phyloP scores from a whole-genome alignment of 2,888 invertebrate species.

The Eumacrocentrus americanus region DNA sequence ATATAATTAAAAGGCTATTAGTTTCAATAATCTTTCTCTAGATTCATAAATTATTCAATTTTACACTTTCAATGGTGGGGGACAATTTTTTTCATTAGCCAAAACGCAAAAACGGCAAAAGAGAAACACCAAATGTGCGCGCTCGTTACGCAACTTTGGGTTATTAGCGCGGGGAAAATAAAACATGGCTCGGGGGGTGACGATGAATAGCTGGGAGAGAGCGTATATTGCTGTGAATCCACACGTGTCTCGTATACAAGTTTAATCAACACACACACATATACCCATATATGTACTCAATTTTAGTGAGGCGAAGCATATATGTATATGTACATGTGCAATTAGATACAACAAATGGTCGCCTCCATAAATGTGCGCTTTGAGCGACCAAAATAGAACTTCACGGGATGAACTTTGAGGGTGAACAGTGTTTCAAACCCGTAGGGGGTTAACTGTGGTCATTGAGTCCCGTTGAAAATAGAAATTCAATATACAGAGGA shows the following conservation, averaged over 20 bases:
- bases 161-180: conserved; percentile 14
- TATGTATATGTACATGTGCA: conserved; percentile 26
- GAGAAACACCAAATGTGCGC: background rate
- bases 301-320: conserved; percentile 3
- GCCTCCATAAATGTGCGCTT: background rate
- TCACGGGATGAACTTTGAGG: background rate
- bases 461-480: too few species aligned
- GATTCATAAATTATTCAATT: background rate
- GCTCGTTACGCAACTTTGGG: conserved; percentile 24
- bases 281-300: background rate
- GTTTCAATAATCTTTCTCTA: too few species aligned
- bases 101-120: background rate
- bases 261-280: conserved; percentile 33
- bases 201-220: conserved; percentile 11
- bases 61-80: too few species aligned
- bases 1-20: too few species aligned
- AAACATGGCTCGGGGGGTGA: conserved; percentile 14
- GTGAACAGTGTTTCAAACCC: too few species aligned
- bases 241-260: conserved; percentile 23
- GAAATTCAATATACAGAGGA: too few species aligned
- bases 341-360: conserved; percentile 39
- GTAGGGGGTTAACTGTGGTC: too few species aligned
- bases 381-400: background rate
- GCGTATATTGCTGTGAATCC: background rate
- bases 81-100: conserved; percentile 12